A percentile compares a stretch with the other conserved stretches of the same genome.
Evolutionary conservation across 2,888 invertebrate species (phyloP).

Genomic region (Hirtodrosophila trivittata): DNA sequence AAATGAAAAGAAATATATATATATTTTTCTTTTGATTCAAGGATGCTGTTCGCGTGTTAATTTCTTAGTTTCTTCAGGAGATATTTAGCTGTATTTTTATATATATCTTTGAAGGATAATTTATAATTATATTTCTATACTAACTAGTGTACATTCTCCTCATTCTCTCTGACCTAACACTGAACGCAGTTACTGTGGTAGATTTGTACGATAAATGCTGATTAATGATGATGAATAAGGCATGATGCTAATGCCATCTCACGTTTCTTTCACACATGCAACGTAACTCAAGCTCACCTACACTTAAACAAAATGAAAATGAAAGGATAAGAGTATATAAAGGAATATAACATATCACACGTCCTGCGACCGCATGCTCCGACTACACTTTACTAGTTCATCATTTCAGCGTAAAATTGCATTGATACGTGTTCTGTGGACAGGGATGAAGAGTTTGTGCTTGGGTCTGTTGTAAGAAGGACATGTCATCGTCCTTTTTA

Average conservation of each 20-base stretch:
- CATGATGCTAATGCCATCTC: constrained; percentile 56
- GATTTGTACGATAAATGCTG: constrained; percentile 44
- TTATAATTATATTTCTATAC: too few relatives aligned
- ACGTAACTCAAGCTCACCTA: constrained; percentile 64
- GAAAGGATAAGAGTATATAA: constrained; percentile 6
- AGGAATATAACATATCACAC: constrained; percentile 37
- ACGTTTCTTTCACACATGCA: constrained; percentile 56
- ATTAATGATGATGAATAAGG: constrained; percentile 52
- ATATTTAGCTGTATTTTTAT: too few relatives aligned
- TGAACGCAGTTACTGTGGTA: neutral
- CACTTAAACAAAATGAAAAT: constrained; percentile 31
- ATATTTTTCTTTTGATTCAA: too few relatives aligned
- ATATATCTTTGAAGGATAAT: too few relatives aligned
- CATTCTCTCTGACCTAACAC: neutral
- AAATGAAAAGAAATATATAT: too few relatives aligned
- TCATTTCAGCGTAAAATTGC: constrained; percentile 65
- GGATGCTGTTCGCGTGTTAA: too few relatives aligned
- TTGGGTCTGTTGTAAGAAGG: constrained; percentile 7
- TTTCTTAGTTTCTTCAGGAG: too few relatives aligned
- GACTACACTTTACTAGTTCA: constrained; percentile 67
- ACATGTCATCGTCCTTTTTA: constrained; percentile 24
- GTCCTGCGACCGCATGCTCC: constrained; percentile 70
- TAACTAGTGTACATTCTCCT: too few relatives aligned
- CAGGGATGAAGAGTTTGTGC: constrained; percentile 2
- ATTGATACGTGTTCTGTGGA: constrained; percentile 51